A percentile compares a stretch with the other conserved stretches of the same genome.
Evolutionary conservation across 2,888 invertebrate genomes (phyloP).

Genomic region (Ectemnius cavifrons): DNA sequence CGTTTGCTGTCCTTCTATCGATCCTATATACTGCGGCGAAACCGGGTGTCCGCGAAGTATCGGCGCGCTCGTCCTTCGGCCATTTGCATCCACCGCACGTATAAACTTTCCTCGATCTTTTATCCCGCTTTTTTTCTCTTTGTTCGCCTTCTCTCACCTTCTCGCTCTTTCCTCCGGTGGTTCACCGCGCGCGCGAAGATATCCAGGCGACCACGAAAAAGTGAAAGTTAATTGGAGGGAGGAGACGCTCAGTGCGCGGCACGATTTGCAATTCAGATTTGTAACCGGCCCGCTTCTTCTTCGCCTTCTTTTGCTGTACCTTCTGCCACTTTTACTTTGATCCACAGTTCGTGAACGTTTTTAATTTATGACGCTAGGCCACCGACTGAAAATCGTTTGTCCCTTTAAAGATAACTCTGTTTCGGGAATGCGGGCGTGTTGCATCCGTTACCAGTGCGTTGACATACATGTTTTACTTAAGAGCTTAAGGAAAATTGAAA

Average conservation of each 20-base stretch:
- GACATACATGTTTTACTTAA: too few species aligned
- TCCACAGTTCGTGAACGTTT: background rate
- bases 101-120: slow-evolving; percentile 10
- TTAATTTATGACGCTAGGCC: background rate
- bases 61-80: slow-evolving; percentile 10
- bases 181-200: background rate
- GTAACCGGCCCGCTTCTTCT: slow-evolving; percentile 30
- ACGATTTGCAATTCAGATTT: slow-evolving; percentile 53
- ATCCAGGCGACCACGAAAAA: slow-evolving; percentile 22
- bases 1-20: slow-evolving; percentile 77
- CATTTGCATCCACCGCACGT: slow-evolving; percentile 10
- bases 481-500: too few species aligned
- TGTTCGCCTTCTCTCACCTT: too few species aligned
- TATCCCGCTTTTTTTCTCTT: background rate
- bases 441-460: too few species aligned
- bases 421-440: too few species aligned
- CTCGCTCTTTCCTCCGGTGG: too few species aligned
- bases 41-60: slow-evolving; percentile 66
- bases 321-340: slow-evolving; percentile 6
- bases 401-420: too few species aligned
- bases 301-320: slow-evolving; percentile 9
- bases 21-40: slow-evolving; percentile 73
- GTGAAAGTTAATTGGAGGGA: slow-evolving; percentile 49
- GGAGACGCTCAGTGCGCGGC: slow-evolving; percentile 20
- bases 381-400: background rate